These are phyloP conservation scores for Unio pictorum DNA, from an alignment of 2,888 invertebrate genomes.

Conservation along the genomic window DNA sequence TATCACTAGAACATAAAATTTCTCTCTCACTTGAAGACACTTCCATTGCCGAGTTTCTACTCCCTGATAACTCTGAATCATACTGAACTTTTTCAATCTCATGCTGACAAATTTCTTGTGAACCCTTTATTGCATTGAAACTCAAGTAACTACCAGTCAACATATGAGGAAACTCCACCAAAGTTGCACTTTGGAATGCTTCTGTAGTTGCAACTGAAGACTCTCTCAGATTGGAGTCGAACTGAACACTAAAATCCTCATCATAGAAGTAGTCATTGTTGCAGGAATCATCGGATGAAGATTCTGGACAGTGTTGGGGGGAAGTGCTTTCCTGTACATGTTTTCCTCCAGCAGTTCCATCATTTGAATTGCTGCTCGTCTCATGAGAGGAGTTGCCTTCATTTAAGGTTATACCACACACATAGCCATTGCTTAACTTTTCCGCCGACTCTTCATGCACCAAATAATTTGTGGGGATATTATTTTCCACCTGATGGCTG, in stretches of 20 bases:
- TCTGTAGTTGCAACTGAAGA: slow-evolving; percentile 44
- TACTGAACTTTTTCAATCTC: slow-evolving; percentile 33
- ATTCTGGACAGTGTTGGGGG: slow-evolving; percentile 8
- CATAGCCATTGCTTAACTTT: slow-evolving; percentile 15
- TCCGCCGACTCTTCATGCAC: slow-evolving; percentile 3
- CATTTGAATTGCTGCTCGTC: no score
- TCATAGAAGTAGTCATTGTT: slow-evolving; percentile 70
- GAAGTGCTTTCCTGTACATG: slow-evolving; percentile 2
- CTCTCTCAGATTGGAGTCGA: slow-evolving; percentile 61
- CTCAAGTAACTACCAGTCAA: slow-evolving; percentile 52
- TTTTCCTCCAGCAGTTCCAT: no score
- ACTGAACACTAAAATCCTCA: slow-evolving; percentile 67
- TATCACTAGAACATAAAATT: slow-evolving; percentile 65
- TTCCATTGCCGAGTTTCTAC: slow-evolving; percentile 59
- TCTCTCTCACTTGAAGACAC: slow-evolving; percentile 62
- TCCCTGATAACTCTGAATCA: slow-evolving; percentile 61
- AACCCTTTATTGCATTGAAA: slow-evolving; percentile 28
- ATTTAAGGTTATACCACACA: slow-evolving; percentile 21
- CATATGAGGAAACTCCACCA: slow-evolving; percentile 50
- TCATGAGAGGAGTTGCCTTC: slow-evolving; percentile 13
- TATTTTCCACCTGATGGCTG: neutral
- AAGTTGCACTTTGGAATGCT: slow-evolving; percentile 33
- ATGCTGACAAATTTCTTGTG: slow-evolving; percentile 11
- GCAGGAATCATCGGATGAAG: slow-evolving; percentile 57
- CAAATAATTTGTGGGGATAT: slow-evolving; percentile 25